Conservation (phyloP, 1,140 invertebrate genomes). For the Drosophila simulans region DNA sequence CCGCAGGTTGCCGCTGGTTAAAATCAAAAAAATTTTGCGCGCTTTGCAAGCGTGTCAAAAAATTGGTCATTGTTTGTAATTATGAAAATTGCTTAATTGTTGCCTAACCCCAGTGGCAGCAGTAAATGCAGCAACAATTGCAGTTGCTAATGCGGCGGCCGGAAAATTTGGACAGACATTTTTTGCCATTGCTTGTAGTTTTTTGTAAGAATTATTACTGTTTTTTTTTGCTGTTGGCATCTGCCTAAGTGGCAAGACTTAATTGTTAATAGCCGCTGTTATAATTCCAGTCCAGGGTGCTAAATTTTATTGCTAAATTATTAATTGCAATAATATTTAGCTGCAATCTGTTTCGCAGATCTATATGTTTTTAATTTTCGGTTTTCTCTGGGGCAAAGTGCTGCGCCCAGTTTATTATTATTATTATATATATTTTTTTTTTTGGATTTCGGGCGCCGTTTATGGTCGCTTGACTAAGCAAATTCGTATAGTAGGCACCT, state of each 20-base stretch:
- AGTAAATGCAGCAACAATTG: conserved; percentile 33
- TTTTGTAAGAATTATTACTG: conserved; percentile 7
- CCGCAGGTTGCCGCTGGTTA: conserved; percentile 67
- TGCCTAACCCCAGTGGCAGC: conserved; percentile 67
- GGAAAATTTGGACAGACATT: conserved; percentile 45
- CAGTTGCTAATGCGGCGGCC: conserved; percentile 45
- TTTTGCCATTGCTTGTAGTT: conserved; percentile 12
- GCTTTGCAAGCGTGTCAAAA: conserved; percentile 82
- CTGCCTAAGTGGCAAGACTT: conserved; percentile 70
- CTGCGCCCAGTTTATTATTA: conserved; percentile 69
- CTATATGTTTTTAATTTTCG: conserved; percentile 41
- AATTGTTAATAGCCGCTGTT: conserved; percentile 74
- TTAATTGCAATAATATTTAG: conserved; percentile 72
- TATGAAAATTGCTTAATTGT: conserved; percentile 83
- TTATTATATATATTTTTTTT: conserved; percentile 19
- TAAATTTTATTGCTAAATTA: conserved; percentile 75
- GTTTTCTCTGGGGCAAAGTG: conserved; percentile 47
- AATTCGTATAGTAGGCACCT: conserved; percentile 52
- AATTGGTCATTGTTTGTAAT: conserved; percentile 83
- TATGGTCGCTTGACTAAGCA: conserved; percentile 78
- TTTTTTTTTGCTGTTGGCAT: conserved; percentile 45
- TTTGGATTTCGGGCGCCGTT: conserved; percentile 42
- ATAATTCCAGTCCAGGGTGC: conserved; percentile 49
- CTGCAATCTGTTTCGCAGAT: conserved; percentile 42
- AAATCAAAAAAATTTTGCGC: conserved; percentile 75